Percentiles rank a stretch among this genome's conserved stretches.
Evolutionary conservation across 2,113 vertebrate species (phyloP).

Genomic region (Pogona vitticeps): DNA sequence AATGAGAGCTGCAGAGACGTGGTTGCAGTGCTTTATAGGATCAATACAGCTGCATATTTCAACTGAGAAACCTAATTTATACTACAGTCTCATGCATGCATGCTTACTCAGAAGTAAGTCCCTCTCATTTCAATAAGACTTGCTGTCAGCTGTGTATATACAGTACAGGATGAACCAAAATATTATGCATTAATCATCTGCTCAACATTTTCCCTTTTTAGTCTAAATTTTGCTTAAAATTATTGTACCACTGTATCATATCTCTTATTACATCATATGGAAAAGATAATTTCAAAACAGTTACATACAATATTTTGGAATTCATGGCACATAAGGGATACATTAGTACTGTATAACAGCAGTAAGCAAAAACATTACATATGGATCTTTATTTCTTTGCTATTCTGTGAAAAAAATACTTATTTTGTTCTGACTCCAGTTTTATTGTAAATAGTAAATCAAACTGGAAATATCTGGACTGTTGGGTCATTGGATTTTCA

Average conservation of each 20-base stretch:
- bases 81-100: too few relatives aligned
- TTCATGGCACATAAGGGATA: neutral
- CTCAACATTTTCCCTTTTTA: neutral
- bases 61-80: neutral
- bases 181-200: neutral
- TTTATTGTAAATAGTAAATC: neutral
- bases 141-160: neutral
- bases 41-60: neutral
- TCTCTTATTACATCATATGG: neutral
- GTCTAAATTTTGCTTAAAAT: neutral
- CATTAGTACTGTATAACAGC: constrained; percentile 1
- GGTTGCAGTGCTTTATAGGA: neutral
- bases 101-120: too few relatives aligned
- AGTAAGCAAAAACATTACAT: neutral
- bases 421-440: neutral
- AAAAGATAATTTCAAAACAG: neutral
- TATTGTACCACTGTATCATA: neutral
- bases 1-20: neutral
- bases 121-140: neutral
- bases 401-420: neutral
- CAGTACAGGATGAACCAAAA: too few relatives aligned
- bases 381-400: neutral
- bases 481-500: neutral
- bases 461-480: neutral
- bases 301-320: neutral